A percentile compares a stretch with the other conserved stretches of the same genome.
phyloP scores from a whole-genome alignment of 2,113 vertebrate genomes.

The Nibea coibor region DNA sequence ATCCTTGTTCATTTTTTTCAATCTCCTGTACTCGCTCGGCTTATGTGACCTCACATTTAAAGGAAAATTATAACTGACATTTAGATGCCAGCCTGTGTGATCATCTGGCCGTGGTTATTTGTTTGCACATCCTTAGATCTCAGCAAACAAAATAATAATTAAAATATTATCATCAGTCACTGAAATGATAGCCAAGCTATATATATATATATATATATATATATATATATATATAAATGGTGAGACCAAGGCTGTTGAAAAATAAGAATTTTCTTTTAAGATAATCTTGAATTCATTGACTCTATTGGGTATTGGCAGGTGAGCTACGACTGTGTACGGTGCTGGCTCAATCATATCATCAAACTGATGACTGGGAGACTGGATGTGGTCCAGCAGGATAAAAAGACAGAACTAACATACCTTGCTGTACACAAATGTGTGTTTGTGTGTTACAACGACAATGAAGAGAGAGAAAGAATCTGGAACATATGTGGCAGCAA shows the following conservation, averaged over 20 bases:
- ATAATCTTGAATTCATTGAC: neutral
- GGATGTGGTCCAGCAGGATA: conserved; percentile 10
- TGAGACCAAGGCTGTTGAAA: neutral
- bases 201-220: neutral
- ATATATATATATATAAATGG: no score
- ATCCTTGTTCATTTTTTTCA: neutral
- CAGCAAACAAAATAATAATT: conserved; percentile 1
- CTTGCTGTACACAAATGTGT: neutral
- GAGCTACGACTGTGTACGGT: neutral
- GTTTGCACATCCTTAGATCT: neutral
- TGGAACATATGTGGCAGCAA: conserved; percentile 18
- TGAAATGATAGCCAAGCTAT: neutral
- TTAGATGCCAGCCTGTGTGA: no score
- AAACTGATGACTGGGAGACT: conserved; percentile 14
- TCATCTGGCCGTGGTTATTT: neutral
- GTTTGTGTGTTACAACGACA: conserved; percentile 13
- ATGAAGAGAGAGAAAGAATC: neutral
- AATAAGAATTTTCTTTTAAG: neutral
- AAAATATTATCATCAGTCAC: neutral
- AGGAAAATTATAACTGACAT: neutral
- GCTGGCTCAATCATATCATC: conserved; percentile 5
- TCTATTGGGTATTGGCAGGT: neutral
- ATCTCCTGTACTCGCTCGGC: neutral
- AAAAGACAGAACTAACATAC: conserved; percentile 6
- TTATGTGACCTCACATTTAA: neutral